Conservation (phyloP, 2,113 vertebrate genomes). For the Pseudopodoces humilis region DNA sequence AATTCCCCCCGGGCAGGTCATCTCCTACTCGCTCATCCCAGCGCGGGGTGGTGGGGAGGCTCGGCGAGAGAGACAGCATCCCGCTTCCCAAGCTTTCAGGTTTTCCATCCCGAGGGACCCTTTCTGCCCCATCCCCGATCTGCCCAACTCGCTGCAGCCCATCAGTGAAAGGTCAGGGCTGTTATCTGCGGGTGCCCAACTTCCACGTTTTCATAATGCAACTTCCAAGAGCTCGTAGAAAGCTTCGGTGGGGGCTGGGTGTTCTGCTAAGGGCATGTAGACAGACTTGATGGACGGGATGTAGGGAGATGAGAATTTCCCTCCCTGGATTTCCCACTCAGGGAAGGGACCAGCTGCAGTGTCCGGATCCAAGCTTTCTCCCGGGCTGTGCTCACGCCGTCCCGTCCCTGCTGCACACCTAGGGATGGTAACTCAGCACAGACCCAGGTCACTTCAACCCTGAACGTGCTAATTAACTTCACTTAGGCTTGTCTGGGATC, state of each 20-base stretch:
- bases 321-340: neutral
- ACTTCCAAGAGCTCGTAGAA: constrained; percentile 30
- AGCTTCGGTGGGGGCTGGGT: neutral
- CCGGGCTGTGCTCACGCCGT: neutral
- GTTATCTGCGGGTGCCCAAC: constrained; percentile 33
- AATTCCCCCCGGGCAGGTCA: neutral
- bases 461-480: neutral
- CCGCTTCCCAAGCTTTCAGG: neutral
- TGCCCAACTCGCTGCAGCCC: neutral
- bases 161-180: constrained; percentile 25
- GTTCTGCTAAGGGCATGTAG: neutral
- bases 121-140: neutral
- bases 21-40: neutral
- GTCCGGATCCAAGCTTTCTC: neutral
- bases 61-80: neutral
- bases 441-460: neutral
- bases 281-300: neutral
- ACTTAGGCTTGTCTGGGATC: neutral
- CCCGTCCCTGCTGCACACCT: neutral
- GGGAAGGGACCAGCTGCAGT: neutral
- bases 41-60: neutral
- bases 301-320: neutral
- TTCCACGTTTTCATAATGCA: constrained; percentile 52
- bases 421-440: fast-evolving
- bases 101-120: neutral